These are phyloP conservation scores for Papilio dardanus DNA, from an alignment of 1,140 invertebrate genomes.

Conservation along the genomic window DNA sequence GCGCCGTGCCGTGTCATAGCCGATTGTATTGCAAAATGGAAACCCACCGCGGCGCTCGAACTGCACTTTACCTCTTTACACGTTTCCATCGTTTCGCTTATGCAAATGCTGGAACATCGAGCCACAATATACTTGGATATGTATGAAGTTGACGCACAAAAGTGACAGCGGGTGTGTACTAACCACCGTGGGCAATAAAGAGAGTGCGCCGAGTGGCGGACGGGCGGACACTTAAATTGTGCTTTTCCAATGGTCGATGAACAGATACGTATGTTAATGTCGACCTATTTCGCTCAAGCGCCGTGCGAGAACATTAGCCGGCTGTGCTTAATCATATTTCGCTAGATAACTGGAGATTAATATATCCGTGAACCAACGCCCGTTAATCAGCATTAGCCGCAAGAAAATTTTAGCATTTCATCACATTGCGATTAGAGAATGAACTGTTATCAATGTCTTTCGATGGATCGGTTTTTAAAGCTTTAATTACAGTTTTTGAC, in stretches of 20 bases:
- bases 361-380: conserved; percentile 25
- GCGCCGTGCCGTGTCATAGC: conserved; percentile 57
- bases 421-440: neutral
- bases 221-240: conserved; percentile 34
- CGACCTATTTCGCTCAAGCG: conserved; percentile 32
- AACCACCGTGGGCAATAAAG: conserved; percentile 43
- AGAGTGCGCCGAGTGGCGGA: conserved; percentile 35
- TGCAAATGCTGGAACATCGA: conserved; percentile 68
- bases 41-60: conserved; percentile 57
- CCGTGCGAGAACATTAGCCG: conserved; percentile 28
- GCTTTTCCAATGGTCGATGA: conserved; percentile 32
- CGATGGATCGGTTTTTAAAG: neutral
- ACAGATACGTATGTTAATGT: conserved; percentile 30
- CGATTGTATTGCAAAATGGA: conserved; percentile 79
- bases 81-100: conserved; percentile 67
- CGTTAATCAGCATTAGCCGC: conserved; percentile 13
- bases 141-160: conserved; percentile 65
- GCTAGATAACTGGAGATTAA: conserved; percentile 30
- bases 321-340: conserved; percentile 34
- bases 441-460: neutral
- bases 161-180: conserved; percentile 57
- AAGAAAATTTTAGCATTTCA: conserved; percentile 22
- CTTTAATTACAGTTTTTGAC: neutral
- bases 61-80: conserved; percentile 60
- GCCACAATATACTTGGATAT: conserved; percentile 69